phyloP scores from a whole-genome alignment of 2,888 invertebrate species.

The Flabesymbios commensalis region DNA sequence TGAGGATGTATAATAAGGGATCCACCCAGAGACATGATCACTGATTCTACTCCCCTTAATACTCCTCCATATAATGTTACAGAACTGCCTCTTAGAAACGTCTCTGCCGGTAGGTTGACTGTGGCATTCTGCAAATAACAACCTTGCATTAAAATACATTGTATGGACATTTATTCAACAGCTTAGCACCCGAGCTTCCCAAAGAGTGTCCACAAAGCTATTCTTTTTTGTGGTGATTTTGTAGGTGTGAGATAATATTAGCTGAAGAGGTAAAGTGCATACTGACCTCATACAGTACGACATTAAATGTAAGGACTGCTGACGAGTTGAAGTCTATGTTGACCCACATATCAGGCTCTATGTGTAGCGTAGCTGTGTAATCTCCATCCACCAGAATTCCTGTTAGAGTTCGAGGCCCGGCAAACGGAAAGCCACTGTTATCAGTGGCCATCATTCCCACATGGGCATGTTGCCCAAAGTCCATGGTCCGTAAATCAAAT shows the following conservation, averaged over 20 bases:
- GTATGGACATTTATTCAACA: too few species aligned
- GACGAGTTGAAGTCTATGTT: constrained; percentile 43
- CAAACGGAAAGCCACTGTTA: constrained; percentile 29
- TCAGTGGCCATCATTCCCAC: constrained; percentile 43
- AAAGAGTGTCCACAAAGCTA: too few species aligned
- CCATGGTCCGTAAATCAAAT: constrained; percentile 39
- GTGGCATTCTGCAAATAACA: constrained; percentile 37
- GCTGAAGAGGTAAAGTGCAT: too few species aligned
- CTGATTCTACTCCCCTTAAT: constrained; percentile 40
- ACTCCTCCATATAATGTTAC: constrained; percentile 41
- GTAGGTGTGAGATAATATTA: too few species aligned
- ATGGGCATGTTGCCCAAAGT: constrained; percentile 43
- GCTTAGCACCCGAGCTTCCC: too few species aligned
- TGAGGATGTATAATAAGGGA: constrained; percentile 39
- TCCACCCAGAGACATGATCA: constrained; percentile 43
- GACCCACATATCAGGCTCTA: constrained; percentile 41
- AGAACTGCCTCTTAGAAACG: constrained; percentile 37
- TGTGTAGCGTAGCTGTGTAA: constrained; percentile 41
- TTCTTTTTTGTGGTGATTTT: too few species aligned
- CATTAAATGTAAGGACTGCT: constrained; percentile 42
- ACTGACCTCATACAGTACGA: constrained; percentile 44
- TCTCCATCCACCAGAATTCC: constrained; percentile 35
- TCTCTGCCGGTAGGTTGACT: constrained; percentile 42
- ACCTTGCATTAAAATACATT: too few species aligned
- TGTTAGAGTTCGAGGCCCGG: constrained; percentile 17